These are phyloP conservation scores for Hydrocynus forskahlii DNA, from an alignment of 2,797 vertebrate species.

Conservation along the genomic window DNA sequence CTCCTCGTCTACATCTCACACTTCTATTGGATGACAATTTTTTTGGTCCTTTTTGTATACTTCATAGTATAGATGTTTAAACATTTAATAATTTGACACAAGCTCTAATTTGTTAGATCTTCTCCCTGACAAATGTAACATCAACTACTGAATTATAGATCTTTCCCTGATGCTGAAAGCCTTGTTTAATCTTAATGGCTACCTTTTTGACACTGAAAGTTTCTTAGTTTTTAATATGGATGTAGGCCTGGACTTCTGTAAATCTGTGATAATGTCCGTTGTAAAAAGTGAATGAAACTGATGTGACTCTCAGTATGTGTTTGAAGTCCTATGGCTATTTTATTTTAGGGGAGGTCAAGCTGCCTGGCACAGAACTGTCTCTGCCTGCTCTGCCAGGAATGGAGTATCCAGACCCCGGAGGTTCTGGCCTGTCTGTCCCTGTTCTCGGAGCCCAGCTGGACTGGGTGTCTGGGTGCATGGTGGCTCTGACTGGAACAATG, in stretches of 20 bases:
- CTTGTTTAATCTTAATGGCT: neutral
- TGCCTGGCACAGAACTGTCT: slow-evolving; percentile 74
- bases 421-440: slow-evolving; percentile 85
- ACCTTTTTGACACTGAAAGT: neutral
- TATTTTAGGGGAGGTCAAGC: slow-evolving; percentile 78
- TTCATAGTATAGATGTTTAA: no score
- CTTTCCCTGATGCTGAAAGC: no score
- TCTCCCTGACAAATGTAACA: no score
- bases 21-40: no score
- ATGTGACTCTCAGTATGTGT: neutral
- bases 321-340: neutral
- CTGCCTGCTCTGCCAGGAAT: slow-evolving; percentile 84
- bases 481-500: slow-evolving; percentile 85
- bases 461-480: slow-evolving; percentile 68
- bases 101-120: no score
- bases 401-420: slow-evolving; percentile 88
- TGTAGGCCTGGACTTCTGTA: neutral
- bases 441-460: slow-evolving; percentile 84
- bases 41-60: no score
- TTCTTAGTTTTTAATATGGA: neutral
- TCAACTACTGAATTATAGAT: no score
- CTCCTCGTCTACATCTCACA: no score
- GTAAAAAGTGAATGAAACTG: neutral
- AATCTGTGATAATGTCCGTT: neutral
- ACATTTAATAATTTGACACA: no score